Evolutionary conservation across 2,797 vertebrate species (phyloP).

Genomic region (Scyliorhinus canicula): DNA sequence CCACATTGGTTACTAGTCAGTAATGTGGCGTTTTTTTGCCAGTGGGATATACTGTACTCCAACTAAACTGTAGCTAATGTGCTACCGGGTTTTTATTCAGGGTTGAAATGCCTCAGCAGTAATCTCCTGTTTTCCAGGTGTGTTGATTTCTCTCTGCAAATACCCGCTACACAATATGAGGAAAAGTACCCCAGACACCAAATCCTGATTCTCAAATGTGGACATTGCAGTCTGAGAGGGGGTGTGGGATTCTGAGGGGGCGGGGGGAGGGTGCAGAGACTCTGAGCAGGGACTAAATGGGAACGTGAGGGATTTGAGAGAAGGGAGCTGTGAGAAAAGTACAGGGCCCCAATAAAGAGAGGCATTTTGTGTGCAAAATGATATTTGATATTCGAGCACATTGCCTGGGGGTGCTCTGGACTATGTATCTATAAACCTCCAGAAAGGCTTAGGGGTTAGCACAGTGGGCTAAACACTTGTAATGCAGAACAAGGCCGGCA

Average conservation of each 20-base stretch:
- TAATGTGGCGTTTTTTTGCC: not conserved
- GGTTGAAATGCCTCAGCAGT: not conserved
- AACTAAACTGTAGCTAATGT: not conserved
- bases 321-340: not conserved
- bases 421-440: not conserved
- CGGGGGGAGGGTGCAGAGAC: accelerated
- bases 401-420: not conserved
- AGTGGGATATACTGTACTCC: not conserved
- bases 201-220: not conserved
- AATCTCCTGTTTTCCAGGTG: not conserved
- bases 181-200: not conserved
- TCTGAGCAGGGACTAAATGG: not conserved
- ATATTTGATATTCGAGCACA: not conserved
- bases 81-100: not conserved
- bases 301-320: not conserved
- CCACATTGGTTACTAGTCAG: too few relatives aligned
- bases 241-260: not conserved
- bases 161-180: not conserved
- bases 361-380: not conserved
- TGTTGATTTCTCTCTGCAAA: not conserved
- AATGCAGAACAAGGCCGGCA: too few relatives aligned
- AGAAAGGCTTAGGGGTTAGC: too few relatives aligned
- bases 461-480: too few relatives aligned
- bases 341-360: not conserved
- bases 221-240: not conserved